Percentiles rank a stretch among this genome's conserved stretches.
Conservation (phyloP, 1,140 invertebrate species). For the Papilio aristodemus region DNA sequence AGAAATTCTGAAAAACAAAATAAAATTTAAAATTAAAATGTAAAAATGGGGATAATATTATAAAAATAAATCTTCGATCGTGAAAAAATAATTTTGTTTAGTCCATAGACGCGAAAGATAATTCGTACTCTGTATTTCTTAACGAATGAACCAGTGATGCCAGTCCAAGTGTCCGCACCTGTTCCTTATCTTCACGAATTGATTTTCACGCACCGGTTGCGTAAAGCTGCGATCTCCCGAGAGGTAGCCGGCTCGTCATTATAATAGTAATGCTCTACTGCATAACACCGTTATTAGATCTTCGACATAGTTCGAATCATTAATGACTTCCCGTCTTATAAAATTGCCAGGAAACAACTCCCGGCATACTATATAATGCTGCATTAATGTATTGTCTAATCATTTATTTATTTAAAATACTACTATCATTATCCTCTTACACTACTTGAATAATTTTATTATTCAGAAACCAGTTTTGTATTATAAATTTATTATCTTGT, state of each 20-base stretch:
- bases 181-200: slow-evolving; percentile 40
- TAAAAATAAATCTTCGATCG: not conserved
- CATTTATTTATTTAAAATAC: not conserved
- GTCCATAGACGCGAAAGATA: not conserved
- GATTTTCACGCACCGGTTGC: slow-evolving; percentile 48
- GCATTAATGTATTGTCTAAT: not conserved
- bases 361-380: slow-evolving; percentile 28
- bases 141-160: not conserved
- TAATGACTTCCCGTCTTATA: slow-evolving; percentile 61
- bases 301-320: slow-evolving; percentile 53
- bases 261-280: slow-evolving; percentile 53
- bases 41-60: no score
- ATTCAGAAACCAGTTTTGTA: slow-evolving; percentile 1
- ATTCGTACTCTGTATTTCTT: not conserved
- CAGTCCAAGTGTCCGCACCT: slow-evolving; percentile 25
- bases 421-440: not conserved
- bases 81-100: not conserved
- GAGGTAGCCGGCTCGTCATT: slow-evolving; percentile 47
- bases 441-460: not conserved
- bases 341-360: slow-evolving; percentile 54
- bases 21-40: no score
- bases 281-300: slow-evolving; percentile 61
- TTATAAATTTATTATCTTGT: not conserved
- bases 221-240: slow-evolving; percentile 56
- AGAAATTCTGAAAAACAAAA: no score